A percentile compares a stretch with the other conserved stretches of the same genome.
Conservation (phyloP, 2,113 vertebrate species). For the Chascanopsetta lugubris region DNA sequence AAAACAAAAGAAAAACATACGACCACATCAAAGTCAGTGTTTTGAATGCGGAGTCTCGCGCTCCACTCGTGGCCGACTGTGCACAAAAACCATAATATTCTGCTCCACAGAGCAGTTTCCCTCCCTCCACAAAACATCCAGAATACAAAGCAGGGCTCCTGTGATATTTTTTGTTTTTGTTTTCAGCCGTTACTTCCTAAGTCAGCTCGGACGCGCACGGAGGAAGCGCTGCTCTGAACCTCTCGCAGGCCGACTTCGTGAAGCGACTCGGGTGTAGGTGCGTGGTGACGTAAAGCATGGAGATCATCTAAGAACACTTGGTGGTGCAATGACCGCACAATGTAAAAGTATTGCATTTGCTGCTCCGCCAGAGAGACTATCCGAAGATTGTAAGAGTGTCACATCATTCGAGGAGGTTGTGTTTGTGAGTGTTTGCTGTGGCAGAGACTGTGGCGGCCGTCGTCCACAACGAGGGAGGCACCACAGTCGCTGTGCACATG, state of each 20-base stretch:
- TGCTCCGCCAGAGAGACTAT: constrained; percentile 73
- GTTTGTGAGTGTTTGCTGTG: constrained; percentile 27
- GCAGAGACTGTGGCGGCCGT: constrained; percentile 37
- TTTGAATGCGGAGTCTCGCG: constrained; percentile 51
- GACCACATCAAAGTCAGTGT: constrained; percentile 48
- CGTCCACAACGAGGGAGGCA: constrained; percentile 12
- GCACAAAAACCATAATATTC: constrained; percentile 48
- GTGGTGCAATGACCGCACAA: constrained; percentile 77
- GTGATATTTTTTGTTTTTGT: constrained; percentile 31
- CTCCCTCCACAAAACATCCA: constrained; percentile 37
- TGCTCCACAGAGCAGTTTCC: constrained; percentile 32
- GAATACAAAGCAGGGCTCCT: constrained; percentile 24
- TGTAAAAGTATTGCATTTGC: constrained; percentile 79
- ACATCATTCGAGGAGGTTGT: constrained; percentile 43
- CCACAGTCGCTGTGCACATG: constrained; percentile 7
- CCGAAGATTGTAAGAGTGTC: constrained; percentile 41
- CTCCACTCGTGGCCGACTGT: constrained; percentile 53
- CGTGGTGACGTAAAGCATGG: constrained; percentile 68
- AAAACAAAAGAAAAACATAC: constrained; percentile 30
- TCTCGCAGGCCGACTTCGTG: constrained; percentile 51
- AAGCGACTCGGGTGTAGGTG: constrained; percentile 59
- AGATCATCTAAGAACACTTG: constrained; percentile 81
- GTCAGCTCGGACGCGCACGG: constrained; percentile 24
- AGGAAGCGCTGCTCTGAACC: constrained; percentile 36
- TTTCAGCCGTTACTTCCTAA: constrained; percentile 28